phyloP scores from a whole-genome alignment of 2,797 vertebrate genomes.

The Sus cebifrons region DNA sequence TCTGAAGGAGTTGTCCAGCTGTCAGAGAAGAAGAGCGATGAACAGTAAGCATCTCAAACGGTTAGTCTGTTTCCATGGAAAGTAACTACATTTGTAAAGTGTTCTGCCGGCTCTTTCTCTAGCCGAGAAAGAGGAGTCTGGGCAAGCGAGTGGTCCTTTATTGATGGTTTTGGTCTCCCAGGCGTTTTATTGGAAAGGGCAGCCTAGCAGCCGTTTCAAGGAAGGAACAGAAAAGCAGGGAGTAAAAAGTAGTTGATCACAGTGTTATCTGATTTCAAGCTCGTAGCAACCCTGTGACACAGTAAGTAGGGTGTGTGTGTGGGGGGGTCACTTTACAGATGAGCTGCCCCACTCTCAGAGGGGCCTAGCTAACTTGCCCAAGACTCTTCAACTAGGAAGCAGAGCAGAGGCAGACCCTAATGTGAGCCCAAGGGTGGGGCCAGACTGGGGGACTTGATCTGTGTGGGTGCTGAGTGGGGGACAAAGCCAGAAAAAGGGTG shows the following conservation, averaged over 20 bases:
- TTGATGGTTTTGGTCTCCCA: constrained; percentile 60
- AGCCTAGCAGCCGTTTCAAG: constrained; percentile 19
- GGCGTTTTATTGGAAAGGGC: constrained; percentile 38
- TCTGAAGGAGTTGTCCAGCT: not conserved
- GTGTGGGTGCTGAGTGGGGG: not conserved
- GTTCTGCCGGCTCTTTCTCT: not conserved
- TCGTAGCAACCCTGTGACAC: not conserved
- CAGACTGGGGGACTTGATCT: too few relatives aligned
- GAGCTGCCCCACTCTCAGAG: not conserved
- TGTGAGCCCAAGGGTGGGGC: too few relatives aligned
- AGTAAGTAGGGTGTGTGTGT: not conserved
- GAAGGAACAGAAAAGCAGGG: constrained; percentile 3
- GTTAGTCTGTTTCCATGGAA: constrained; percentile 65
- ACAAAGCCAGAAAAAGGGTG: not conserved
- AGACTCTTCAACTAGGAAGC: not conserved
- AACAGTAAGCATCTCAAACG: not conserved
- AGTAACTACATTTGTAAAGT: not conserved
- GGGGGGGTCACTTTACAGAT: not conserved
- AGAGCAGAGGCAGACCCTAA: not conserved
- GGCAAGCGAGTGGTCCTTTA: not conserved
- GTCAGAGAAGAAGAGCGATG: not conserved
- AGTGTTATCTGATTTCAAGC: not conserved
- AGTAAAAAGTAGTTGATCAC: not conserved
- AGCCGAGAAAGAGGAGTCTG: not conserved
- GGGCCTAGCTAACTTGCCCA: not conserved